Evolutionary conservation across 1,140 invertebrate genomes (phyloP).

Genomic region (Drosophila prosaltans): DNA sequence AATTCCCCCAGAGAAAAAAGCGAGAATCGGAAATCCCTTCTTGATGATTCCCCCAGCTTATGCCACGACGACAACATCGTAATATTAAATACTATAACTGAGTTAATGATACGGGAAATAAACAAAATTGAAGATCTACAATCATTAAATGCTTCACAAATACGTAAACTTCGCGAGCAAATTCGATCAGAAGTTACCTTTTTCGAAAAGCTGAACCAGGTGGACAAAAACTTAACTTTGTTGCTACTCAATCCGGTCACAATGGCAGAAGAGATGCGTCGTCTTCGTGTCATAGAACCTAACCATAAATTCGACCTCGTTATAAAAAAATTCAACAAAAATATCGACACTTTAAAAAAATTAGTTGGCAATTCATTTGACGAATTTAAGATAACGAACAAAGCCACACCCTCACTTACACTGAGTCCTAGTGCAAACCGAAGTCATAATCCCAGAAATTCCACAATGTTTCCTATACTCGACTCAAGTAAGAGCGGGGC

Average conservation of each 20-base stretch:
- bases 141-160: constrained; percentile 57
- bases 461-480: not conserved
- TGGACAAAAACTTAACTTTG: constrained; percentile 73
- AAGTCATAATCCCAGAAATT: constrained; percentile 2
- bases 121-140: constrained; percentile 76
- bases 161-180: constrained; percentile 49
- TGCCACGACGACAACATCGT: constrained; percentile 17
- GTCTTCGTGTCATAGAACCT: constrained; percentile 25
- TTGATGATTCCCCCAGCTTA: constrained; percentile 17
- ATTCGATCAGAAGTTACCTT: constrained; percentile 64
- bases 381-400: constrained; percentile 37
- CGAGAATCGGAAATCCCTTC: constrained; percentile 15
- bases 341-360: constrained; percentile 78
- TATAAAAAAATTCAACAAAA: constrained; percentile 76
- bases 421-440: not conserved
- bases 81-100: constrained; percentile 58
- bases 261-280: constrained; percentile 56
- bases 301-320: constrained; percentile 65
- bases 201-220: constrained; percentile 75
- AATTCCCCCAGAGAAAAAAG: constrained; percentile 4
- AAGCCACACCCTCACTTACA: too few species aligned
- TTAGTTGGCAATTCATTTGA: constrained; percentile 72
- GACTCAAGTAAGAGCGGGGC: constrained; percentile 5
- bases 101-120: constrained; percentile 73
- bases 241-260: constrained; percentile 76